Base-by-base conservation (phyloP, 2,113 vertebrate species). In the Chionomys nivalis region DNA sequence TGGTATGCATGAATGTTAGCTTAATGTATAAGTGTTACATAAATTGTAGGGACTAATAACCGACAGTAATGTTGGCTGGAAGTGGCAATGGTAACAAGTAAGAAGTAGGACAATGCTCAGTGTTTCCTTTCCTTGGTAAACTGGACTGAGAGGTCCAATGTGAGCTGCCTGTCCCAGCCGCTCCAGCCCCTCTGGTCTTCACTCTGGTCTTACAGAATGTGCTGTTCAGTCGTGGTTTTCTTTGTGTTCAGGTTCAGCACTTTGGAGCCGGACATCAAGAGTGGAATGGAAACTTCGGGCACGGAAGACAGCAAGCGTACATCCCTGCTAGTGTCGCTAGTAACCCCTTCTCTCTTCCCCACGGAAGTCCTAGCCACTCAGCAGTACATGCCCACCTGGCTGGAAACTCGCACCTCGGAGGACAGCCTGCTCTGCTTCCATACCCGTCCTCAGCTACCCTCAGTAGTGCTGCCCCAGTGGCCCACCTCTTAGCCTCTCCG, bases 401-500 rank as follows among this genome's bases (percentile, higher is more conserved):
- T 11, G 98, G 98, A 55, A 97, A 61, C 9, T 49, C 98, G 3
- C 99, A 98, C 87, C 98, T 99, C 0, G 99, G 99, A 83, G 99
- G 98, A 91, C 99, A 99, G 98, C 99, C 99, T 81, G 93, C 99
- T 93, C 98, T 99, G 13, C 98, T 99, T 28, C 98, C 99, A 0
- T 99, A 99, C 97, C 99, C 99, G 0, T 98, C 99, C 0, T 97
- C 99, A 39, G 99, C 99, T 9, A 96, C 99, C 63, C 98, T 99
- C 73, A 98, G 99, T 82, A 98, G 99, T 14, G 98, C 99, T 73
- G 99, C 99, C 0, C 99, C 99, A 0, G 98, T 99, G 87, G 99
- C 99, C 96, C 99, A 99, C 98, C 99, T 99, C 88, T 98, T 99
- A 79, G 99, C 99, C 95, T 99, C 99, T 19, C 99, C 99, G 0